Percentiles rank a stretch among this genome's conserved stretches.
phyloP scores from a whole-genome alignment of 1,140 invertebrate species.

The Scaptomyza montana region DNA sequence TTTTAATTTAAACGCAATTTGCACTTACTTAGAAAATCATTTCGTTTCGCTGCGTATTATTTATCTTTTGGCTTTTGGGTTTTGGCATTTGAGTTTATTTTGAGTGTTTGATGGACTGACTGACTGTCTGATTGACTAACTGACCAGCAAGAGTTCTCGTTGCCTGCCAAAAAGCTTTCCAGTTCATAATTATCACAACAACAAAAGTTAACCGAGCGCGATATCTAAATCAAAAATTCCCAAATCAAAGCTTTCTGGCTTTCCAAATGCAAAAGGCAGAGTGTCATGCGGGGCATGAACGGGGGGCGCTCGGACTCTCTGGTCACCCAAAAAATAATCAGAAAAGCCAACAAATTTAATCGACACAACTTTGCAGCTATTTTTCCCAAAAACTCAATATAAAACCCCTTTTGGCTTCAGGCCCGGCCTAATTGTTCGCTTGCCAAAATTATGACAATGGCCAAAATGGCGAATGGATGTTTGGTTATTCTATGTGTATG shows the following conservation, averaged over 20 bases:
- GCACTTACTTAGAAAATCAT: constrained; percentile 80
- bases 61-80: constrained; percentile 48
- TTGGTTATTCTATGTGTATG: neutral
- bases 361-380: constrained; percentile 56
- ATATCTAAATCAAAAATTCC: constrained; percentile 15
- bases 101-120: neutral
- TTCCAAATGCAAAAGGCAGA: no score
- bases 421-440: constrained; percentile 64
- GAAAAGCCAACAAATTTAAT: constrained; percentile 69
- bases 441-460: constrained; percentile 58
- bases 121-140: neutral
- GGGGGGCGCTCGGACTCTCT: neutral
- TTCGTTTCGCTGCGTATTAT: constrained; percentile 65
- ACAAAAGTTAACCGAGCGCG: constrained; percentile 18
- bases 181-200: constrained; percentile 19
- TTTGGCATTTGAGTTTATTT: constrained; percentile 45
- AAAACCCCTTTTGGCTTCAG: constrained; percentile 13
- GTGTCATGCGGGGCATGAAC: neutral
- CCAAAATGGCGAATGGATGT: constrained; percentile 30
- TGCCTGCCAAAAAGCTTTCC: no score
- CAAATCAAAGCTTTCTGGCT: neutral
- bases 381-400: constrained; percentile 2
- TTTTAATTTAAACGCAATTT: constrained; percentile 81
- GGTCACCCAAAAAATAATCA: constrained; percentile 53
- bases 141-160: neutral